phyloP scores from a whole-genome alignment of 2,888 invertebrate genomes.

The Lymantria monacha region DNA sequence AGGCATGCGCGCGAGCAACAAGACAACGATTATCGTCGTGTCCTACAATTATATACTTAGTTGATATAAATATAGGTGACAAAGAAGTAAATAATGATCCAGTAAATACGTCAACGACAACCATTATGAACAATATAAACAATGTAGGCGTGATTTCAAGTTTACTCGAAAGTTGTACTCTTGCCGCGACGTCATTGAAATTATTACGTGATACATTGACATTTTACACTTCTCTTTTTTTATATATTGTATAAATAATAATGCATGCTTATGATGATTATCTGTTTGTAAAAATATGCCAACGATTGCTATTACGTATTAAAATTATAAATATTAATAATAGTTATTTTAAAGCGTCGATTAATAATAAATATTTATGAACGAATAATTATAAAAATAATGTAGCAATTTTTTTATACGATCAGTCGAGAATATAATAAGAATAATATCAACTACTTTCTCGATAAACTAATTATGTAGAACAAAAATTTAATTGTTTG shows the following conservation, averaged over 20 bases:
- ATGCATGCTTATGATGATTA: no score
- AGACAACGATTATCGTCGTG: constrained; percentile 65
- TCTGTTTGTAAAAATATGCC: no score
- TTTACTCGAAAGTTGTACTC: constrained; percentile 55
- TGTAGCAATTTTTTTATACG: no score
- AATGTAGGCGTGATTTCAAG: constrained; percentile 61
- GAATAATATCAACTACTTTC: no score
- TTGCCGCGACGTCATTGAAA: not conserved
- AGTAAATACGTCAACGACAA: constrained; percentile 43
- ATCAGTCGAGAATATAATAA: no score
- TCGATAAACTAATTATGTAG: no score
- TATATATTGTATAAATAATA: not conserved
- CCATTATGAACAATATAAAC: constrained; percentile 48
- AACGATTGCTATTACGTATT: no score
- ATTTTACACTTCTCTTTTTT: not conserved
- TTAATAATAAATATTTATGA: no score
- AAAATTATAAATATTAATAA: no score
- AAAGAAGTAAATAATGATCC: constrained; percentile 71
- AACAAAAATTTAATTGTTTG: no score
- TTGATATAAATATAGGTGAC: constrained; percentile 68
- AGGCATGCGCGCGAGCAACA: constrained; percentile 72
- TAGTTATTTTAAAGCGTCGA: no score
- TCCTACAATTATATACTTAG: constrained; percentile 70
- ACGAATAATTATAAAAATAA: no score
- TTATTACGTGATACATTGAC: constrained; percentile 7